phyloP scores from a whole-genome alignment of 2,113 vertebrate species.

The Hippocampus zosterae region DNA sequence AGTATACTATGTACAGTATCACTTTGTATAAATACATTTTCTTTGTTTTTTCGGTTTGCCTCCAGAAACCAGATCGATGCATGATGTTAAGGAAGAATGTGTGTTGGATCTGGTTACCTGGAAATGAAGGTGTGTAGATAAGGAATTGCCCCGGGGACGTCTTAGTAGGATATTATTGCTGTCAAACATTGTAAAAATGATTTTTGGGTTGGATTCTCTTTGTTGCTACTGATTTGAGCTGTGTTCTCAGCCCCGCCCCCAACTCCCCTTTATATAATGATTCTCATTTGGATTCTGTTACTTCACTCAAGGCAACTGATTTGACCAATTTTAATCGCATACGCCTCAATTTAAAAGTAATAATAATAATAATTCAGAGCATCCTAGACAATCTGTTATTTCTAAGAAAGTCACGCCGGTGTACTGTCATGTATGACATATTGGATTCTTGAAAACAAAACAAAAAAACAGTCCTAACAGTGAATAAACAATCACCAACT shows the following conservation, averaged over 20 bases:
- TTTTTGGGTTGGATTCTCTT: constrained; percentile 27
- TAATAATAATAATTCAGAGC: constrained; percentile 15
- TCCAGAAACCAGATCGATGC: constrained; percentile 59
- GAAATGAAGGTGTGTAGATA: constrained; percentile 56
- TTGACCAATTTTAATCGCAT: constrained; percentile 7
- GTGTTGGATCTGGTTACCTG: constrained; percentile 43
- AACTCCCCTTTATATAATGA: constrained; percentile 10
- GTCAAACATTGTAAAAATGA: constrained; percentile 15
- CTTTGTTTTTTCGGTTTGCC: constrained; percentile 40
- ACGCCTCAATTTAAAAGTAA: background rate
- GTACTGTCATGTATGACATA: constrained; percentile 29
- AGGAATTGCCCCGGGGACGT: constrained; percentile 40
- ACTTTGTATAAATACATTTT: constrained; percentile 66
- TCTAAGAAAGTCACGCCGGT: constrained; percentile 17
- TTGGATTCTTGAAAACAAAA: constrained; percentile 8
- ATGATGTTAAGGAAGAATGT: constrained; percentile 48
- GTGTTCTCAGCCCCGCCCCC: constrained; percentile 8
- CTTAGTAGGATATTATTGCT: constrained; percentile 29
- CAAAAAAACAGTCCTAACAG: constrained; percentile 4
- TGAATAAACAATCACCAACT: constrained; percentile 16
- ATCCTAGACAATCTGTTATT: constrained; percentile 55
- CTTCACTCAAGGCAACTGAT: constrained; percentile 15
- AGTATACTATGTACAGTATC: constrained; percentile 57
- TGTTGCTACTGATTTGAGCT: constrained; percentile 24
- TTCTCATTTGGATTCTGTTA: constrained; percentile 11